These are phyloP conservation scores for Leuciscus idus DNA, from an alignment of 2,113 vertebrate genomes.

Conservation along the genomic window DNA sequence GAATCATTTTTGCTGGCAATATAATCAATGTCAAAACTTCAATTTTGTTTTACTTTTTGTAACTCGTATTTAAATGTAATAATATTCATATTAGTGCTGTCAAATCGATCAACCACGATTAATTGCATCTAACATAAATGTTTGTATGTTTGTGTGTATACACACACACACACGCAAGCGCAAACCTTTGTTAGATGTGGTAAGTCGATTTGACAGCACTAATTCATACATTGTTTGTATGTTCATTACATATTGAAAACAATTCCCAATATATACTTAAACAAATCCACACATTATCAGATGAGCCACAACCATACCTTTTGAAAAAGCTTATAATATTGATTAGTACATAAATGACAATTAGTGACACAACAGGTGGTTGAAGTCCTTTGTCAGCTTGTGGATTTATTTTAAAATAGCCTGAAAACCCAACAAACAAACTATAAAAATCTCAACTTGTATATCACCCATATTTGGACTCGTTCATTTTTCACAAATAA, in stretches of 20 bases:
- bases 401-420: neutral
- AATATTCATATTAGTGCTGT: neutral
- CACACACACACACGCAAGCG: too few species aligned
- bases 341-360: neutral
- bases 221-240: neutral
- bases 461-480: neutral
- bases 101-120: too few species aligned
- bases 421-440: neutral
- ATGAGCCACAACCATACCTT: neutral
- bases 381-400: neutral
- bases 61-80: neutral
- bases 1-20: constrained; percentile 53
- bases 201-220: too few species aligned
- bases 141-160: too few species aligned
- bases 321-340: neutral
- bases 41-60: constrained; percentile 19
- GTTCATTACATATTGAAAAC: neutral
- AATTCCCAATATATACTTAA: neutral
- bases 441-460: neutral
- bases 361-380: neutral
- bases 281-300: neutral
- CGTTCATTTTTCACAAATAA: neutral
- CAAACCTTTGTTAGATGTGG: too few species aligned
- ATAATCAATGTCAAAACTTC: constrained; percentile 51
- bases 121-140: too few species aligned